Percentiles rank a stretch among this genome's conserved stretches.
Conservation (phyloP, 2,113 vertebrate species). For the Elephas maximus region DNA sequence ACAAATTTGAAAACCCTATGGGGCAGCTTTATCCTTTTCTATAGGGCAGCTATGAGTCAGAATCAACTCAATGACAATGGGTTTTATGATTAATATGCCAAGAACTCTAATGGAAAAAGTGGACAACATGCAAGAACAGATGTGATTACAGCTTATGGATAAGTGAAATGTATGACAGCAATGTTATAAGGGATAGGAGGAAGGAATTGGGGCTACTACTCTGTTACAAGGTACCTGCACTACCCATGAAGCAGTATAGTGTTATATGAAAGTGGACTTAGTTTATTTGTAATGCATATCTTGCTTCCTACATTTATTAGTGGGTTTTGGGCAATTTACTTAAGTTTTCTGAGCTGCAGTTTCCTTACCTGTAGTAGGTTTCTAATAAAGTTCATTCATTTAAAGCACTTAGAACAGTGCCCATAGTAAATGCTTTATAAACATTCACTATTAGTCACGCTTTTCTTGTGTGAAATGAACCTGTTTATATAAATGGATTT, state of each 20-base stretch:
- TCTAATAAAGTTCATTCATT: slow-evolving; percentile 1
- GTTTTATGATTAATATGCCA: too few species aligned
- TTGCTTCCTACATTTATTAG: neutral
- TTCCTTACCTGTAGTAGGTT: neutral
- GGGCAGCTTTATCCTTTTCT: neutral
- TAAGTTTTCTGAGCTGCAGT: too few species aligned
- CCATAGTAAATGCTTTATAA: neutral
- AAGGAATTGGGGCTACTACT: too few species aligned
- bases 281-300: neutral
- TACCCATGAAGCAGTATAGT: too few species aligned
- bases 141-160: too few species aligned
- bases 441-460: neutral
- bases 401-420: neutral
- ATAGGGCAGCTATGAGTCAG: neutral
- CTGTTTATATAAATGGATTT: slow-evolving; percentile 21
- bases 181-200: too few species aligned
- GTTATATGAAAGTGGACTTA: too few species aligned
- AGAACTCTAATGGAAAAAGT: too few species aligned
- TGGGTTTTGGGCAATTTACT: neutral
- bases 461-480: slow-evolving; percentile 31
- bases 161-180: too few species aligned
- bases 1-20: neutral
- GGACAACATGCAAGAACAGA: too few species aligned
- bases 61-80: too few species aligned
- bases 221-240: too few species aligned